A percentile compares a stretch with the other conserved stretches of the same genome.
Evolutionary conservation across 2,113 vertebrate genomes (phyloP).

Genomic region (Neodontobutis hainanensis): DNA sequence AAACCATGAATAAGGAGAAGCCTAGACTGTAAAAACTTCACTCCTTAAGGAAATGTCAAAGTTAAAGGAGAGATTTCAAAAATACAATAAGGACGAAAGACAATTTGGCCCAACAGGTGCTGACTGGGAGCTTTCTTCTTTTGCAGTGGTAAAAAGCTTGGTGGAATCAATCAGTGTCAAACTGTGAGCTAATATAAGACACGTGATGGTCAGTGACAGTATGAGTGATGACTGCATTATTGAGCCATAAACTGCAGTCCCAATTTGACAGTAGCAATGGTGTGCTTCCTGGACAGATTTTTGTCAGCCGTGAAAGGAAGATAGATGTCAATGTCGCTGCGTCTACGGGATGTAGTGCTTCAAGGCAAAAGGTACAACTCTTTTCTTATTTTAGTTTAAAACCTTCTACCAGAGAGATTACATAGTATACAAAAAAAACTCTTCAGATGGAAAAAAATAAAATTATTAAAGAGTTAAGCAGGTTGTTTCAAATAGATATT

Average conservation of each 20-base stretch:
- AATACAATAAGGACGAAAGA: slow-evolving; percentile 23
- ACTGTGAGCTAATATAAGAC: slow-evolving; percentile 50
- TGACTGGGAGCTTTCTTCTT: slow-evolving; percentile 50
- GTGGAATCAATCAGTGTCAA: slow-evolving; percentile 71
- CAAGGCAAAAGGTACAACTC: not conserved
- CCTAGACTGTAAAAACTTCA: not conserved
- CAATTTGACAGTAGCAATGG: slow-evolving; percentile 60
- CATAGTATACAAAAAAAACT: no score
- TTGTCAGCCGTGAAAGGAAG: slow-evolving; percentile 50
- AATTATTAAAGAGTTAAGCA: no score
- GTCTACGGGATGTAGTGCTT: slow-evolving; percentile 14
- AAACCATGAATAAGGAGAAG: slow-evolving; percentile 20
- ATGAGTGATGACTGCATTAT: slow-evolving; percentile 75
- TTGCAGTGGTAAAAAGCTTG: not conserved
- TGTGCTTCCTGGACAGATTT: slow-evolving; percentile 60
- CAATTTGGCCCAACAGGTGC: slow-evolving; percentile 42
- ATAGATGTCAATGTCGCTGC: slow-evolving; percentile 38
- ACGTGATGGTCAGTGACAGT: slow-evolving; percentile 65
- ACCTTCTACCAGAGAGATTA: not conserved
- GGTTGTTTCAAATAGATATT: no score
- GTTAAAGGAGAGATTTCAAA: slow-evolving; percentile 14
- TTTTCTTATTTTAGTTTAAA: slow-evolving; percentile 3
- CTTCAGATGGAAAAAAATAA: no score
- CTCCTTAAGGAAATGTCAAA: slow-evolving; percentile 9
- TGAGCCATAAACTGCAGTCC: slow-evolving; percentile 70